A percentile compares a stretch with the other conserved stretches of the same genome.
phyloP scores from a whole-genome alignment of 2,113 vertebrate species.

The Holacanthus passer region DNA sequence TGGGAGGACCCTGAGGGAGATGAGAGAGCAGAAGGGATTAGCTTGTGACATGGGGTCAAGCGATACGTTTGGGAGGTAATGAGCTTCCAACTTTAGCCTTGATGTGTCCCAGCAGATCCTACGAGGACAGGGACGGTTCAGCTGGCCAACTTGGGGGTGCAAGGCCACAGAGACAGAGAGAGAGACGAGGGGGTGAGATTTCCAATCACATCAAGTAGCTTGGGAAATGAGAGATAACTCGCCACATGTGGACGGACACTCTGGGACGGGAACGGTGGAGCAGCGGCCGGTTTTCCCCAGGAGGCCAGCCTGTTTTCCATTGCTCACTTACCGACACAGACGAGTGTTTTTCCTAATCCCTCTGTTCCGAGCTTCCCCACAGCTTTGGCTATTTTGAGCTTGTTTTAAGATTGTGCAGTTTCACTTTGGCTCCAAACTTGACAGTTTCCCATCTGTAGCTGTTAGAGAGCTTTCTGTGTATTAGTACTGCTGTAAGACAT shows the following conservation, averaged over 20 bases:
- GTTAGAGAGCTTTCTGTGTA: slow-evolving; percentile 18
- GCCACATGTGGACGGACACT: slow-evolving; percentile 48
- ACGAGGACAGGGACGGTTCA: slow-evolving; percentile 62
- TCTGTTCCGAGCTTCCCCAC: slow-evolving; percentile 58
- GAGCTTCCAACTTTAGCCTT: slow-evolving; percentile 69
- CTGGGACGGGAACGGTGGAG: slow-evolving; percentile 38
- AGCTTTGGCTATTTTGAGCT: slow-evolving; percentile 71
- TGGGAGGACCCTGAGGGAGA: slow-evolving; percentile 51
- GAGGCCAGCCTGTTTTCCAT: slow-evolving; percentile 64
- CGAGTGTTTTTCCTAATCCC: slow-evolving; percentile 65
- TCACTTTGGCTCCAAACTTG: slow-evolving; percentile 55
- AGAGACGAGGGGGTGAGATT: slow-evolving; percentile 48
- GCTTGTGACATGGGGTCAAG: slow-evolving; percentile 68
- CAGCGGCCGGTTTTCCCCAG: slow-evolving; percentile 52
- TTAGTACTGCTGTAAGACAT: slow-evolving; percentile 2
- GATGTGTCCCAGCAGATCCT: slow-evolving; percentile 69
- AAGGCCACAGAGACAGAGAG: slow-evolving; percentile 22
- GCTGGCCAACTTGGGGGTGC: slow-evolving; percentile 45
- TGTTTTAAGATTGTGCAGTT: slow-evolving; percentile 58
- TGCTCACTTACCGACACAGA: slow-evolving; percentile 57
- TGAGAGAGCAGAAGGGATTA: slow-evolving; percentile 49
- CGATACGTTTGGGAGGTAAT: slow-evolving; percentile 59
- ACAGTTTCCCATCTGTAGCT: slow-evolving; percentile 49
- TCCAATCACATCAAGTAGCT: slow-evolving; percentile 52
- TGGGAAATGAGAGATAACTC: slow-evolving; percentile 65